A percentile compares a stretch with the other conserved stretches of the same genome.
phyloP scores from a whole-genome alignment of 2,888 invertebrate species.

The Aricia artaxerxes region DNA sequence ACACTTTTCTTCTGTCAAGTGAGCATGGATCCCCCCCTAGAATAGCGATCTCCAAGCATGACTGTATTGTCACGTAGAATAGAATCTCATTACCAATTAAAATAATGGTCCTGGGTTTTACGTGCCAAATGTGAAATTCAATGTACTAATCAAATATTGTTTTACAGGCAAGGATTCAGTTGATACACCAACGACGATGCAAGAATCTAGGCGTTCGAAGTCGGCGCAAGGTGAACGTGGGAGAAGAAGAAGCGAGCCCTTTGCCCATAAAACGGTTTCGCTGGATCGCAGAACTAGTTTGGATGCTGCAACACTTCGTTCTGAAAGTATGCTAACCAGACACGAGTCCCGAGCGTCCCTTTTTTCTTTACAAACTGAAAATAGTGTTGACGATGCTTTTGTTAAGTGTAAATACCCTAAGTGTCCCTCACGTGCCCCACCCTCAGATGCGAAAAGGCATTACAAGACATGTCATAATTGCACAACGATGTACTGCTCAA shows the following conservation, averaged over 20 bases:
- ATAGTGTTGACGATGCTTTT: constrained; percentile 75
- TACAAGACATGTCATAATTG: constrained; percentile 98
- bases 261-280: constrained; percentile 60
- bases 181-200: constrained; percentile 75
- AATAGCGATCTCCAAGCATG: constrained; percentile 45
- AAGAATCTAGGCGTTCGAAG: constrained; percentile 65
- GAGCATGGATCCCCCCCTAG: constrained; percentile 44
- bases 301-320: constrained; percentile 71
- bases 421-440: constrained; percentile 86
- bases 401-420: constrained; percentile 90
- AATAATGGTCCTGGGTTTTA: constrained; percentile 63
- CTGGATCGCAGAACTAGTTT: constrained; percentile 82
- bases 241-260: constrained; percentile 69
- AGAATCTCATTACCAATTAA: constrained; percentile 37
- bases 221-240: constrained; percentile 72
- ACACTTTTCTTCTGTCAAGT: constrained; percentile 23
- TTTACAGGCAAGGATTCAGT: constrained; percentile 79
- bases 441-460: constrained; percentile 88
- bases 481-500: constrained; percentile 95
- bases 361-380: constrained; percentile 71
- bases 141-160: constrained; percentile 34
- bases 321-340: constrained; percentile 58
- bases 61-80: constrained; percentile 44
- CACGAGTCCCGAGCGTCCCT: constrained; percentile 72
- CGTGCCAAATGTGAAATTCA: not conserved